These are phyloP conservation scores for Lepidonotus clava DNA, from an alignment of 2,888 invertebrate species.

Conservation along the genomic window DNA sequence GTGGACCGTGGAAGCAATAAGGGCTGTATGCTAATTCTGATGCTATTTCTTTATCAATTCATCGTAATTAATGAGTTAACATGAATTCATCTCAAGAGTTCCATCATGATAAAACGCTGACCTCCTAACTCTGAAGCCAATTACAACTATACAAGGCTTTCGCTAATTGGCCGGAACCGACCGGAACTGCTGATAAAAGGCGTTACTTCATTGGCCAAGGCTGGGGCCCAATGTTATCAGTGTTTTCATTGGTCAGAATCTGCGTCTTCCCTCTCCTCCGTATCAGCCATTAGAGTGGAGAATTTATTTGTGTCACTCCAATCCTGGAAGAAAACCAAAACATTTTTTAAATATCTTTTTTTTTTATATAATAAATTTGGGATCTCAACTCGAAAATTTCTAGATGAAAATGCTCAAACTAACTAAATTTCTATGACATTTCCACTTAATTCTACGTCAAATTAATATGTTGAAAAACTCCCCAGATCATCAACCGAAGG, in stretches of 20 bases:
- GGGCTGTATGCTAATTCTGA: no score
- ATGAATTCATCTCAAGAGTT: no score
- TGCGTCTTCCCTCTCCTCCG: slow-evolving; percentile 58
- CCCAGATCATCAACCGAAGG: no score
- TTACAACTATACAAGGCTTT: slow-evolving; percentile 33
- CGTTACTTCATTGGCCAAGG: slow-evolving; percentile 18
- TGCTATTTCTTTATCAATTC: no score
- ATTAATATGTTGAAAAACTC: no score
- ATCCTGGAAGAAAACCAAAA: slow-evolving; percentile 69
- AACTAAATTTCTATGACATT: no score
- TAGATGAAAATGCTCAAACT: no score
- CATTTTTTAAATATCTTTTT: background rate
- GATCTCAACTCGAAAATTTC: no score
- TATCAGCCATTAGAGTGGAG: slow-evolving; percentile 71
- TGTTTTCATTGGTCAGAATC: slow-evolving; percentile 40
- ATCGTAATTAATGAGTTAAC: no score
- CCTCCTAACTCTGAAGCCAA: slow-evolving; percentile 16
- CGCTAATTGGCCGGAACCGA: slow-evolving; percentile 27
- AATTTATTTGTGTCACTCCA: slow-evolving; percentile 77
- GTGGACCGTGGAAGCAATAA: no score
- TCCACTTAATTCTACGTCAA: no score
- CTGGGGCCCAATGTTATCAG: background rate
- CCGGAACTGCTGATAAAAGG: slow-evolving; percentile 22
- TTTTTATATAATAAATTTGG: no score
- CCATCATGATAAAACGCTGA: slow-evolving; percentile 12